A percentile compares a stretch with the other conserved stretches of the same genome.
These are phyloP conservation scores for Patiria miniata DNA, from an alignment of 35 echinoderm and acorn worm genomes.

Conservation along the genomic window DNA sequence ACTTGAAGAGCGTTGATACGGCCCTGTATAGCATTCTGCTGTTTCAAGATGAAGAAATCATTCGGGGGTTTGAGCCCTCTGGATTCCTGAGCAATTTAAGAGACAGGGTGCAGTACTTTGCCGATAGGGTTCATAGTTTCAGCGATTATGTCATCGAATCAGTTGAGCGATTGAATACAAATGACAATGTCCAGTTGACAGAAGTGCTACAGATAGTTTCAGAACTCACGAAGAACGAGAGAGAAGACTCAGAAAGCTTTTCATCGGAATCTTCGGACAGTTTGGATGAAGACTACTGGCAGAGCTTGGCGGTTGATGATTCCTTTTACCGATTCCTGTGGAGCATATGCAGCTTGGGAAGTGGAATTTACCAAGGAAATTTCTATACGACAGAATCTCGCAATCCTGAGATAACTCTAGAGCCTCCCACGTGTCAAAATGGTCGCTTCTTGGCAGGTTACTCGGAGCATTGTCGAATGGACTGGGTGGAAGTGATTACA, in stretches of 20 bases:
- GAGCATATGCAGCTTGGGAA: not conserved
- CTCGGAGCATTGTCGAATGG: not conserved
- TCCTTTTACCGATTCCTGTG: slow-evolving; percentile 14
- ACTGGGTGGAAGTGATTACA: slow-evolving; percentile 2
- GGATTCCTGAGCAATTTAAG: not conserved
- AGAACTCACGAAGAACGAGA: not conserved
- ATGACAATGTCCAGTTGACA: not conserved
- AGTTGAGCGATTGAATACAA: not conserved
- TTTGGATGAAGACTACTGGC: not conserved
- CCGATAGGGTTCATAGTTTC: not conserved
- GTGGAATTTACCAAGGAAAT: not conserved
- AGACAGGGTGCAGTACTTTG: not conserved
- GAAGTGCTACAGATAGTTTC: not conserved
- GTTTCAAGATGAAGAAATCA: not conserved
- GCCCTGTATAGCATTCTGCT: not conserved
- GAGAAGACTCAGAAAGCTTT: not conserved
- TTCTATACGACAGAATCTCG: not conserved
- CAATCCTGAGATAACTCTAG: not conserved
- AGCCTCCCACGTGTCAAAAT: not conserved
- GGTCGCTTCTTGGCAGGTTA: not conserved
- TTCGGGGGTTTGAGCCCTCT: not conserved
- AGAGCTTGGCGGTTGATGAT: not conserved
- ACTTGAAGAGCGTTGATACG: not conserved
- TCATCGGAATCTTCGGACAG: not conserved
- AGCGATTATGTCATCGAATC: not conserved